These are phyloP conservation scores for Zosterops japonicus DNA, from an alignment of 2,113 vertebrate genomes.

Conservation along the genomic window DNA sequence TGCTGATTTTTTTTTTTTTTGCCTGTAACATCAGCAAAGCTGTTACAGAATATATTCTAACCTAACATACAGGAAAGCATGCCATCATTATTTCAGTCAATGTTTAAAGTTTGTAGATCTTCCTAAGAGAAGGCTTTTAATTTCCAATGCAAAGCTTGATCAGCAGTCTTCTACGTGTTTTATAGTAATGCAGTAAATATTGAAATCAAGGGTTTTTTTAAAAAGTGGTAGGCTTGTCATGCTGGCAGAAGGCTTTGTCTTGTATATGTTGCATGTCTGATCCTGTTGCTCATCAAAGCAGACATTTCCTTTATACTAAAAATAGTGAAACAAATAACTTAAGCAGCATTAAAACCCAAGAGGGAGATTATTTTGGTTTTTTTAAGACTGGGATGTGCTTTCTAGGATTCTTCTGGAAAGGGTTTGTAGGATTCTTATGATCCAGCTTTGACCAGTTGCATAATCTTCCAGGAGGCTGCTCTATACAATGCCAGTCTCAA, in stretches of 20 bases:
- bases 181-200: background rate
- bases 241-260: background rate
- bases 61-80: background rate
- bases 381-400: slow-evolving; percentile 37
- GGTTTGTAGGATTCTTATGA: background rate
- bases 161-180: background rate
- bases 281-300: slow-evolving; percentile 23
- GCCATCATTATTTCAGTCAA: background rate
- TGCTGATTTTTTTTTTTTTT: background rate
- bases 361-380: slow-evolving; percentile 3
- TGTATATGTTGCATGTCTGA: background rate
- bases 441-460: slow-evolving; percentile 41
- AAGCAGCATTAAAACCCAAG: slow-evolving; percentile 42
- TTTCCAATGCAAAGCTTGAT: background rate
- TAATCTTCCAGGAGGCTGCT: slow-evolving; percentile 18
- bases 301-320: slow-evolving; percentile 35
- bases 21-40: background rate
- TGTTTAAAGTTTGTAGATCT: background rate
- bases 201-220: background rate
- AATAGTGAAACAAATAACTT: slow-evolving; percentile 57
- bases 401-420: slow-evolving; percentile 56
- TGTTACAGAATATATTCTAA: background rate
- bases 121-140: background rate
- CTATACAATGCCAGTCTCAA: background rate
- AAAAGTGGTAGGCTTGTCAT: background rate